A percentile compares a stretch with the other conserved stretches of the same genome.
These are phyloP conservation scores for Myocastor coypus DNA, from an alignment of 2,113 vertebrate species.

Conservation along the genomic window DNA sequence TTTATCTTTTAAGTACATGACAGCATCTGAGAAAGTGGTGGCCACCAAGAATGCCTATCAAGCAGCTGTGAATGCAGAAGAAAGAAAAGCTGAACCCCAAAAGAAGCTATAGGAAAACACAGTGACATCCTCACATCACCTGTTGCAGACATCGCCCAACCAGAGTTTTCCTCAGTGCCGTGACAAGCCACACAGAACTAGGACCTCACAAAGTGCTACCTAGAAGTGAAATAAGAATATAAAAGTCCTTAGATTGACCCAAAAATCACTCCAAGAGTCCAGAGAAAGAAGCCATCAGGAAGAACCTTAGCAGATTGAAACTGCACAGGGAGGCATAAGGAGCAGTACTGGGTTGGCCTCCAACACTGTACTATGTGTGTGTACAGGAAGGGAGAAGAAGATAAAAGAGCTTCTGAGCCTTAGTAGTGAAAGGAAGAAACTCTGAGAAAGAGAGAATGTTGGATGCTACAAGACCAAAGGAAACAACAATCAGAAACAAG, in stretches of 20 bases:
- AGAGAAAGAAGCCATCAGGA: background rate
- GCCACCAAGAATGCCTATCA: too few relatives aligned
- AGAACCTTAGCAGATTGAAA: fast-evolving
- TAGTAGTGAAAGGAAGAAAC: background rate
- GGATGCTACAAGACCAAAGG: background rate
- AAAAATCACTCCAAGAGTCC: background rate
- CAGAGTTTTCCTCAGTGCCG: background rate
- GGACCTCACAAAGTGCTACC: background rate
- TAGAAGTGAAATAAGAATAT: background rate
- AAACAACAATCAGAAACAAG: too few relatives aligned
- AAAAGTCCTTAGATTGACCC: background rate
- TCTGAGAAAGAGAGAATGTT: background rate
- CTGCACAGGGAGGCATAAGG: background rate
- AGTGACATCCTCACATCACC: too few relatives aligned
- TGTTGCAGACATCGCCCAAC: background rate
- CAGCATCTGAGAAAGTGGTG: too few relatives aligned
- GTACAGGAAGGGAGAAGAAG: background rate
- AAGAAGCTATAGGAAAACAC: background rate
- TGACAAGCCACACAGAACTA: background rate
- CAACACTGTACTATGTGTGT: background rate
- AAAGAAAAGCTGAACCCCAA: background rate
- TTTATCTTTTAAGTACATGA: background rate
- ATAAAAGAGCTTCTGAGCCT: background rate
- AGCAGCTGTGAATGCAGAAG: background rate
- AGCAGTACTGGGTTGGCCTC: background rate